phyloP scores from a whole-genome alignment of 1,140 invertebrate genomes.

The Ganaspis sp. region DNA sequence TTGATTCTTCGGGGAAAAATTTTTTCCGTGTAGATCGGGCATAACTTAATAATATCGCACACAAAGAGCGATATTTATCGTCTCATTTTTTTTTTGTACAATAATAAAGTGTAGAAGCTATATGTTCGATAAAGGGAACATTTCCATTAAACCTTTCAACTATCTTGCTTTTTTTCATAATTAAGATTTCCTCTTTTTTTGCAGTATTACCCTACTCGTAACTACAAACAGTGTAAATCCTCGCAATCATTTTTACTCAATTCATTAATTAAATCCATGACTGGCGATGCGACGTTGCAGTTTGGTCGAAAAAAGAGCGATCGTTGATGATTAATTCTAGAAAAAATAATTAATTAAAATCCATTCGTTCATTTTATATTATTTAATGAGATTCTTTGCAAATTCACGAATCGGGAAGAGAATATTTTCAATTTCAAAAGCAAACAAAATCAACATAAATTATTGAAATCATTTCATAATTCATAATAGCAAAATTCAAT shows the following conservation, averaged over 20 bases:
- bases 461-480: background rate
- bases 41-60: conserved; percentile 42
- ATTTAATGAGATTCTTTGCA: background rate
- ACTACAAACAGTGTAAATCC: conserved; percentile 12
- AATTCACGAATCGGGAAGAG: background rate
- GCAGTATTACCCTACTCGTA: background rate
- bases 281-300: conserved; percentile 39
- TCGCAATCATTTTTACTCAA: conserved; percentile 16
- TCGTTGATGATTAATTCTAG: background rate
- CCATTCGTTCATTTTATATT: background rate
- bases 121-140: conserved; percentile 32
- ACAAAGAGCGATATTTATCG: conserved; percentile 27
- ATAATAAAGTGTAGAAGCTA: conserved; percentile 49
- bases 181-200: background rate
- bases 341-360: background rate
- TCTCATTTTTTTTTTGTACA: conserved; percentile 39
- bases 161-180: conserved; percentile 37
- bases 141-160: conserved; percentile 40
- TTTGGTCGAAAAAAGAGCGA: conserved; percentile 20
- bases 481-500: no score
- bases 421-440: background rate
- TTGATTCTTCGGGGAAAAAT: background rate
- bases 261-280: conserved; percentile 56
- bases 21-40: conserved; percentile 17
- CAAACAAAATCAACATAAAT: background rate